Evolutionary conservation across 2,113 vertebrate species (phyloP), one percentile per base, ranked within the genome.

Genomic region (Agelaius phoeniceus): DNA sequence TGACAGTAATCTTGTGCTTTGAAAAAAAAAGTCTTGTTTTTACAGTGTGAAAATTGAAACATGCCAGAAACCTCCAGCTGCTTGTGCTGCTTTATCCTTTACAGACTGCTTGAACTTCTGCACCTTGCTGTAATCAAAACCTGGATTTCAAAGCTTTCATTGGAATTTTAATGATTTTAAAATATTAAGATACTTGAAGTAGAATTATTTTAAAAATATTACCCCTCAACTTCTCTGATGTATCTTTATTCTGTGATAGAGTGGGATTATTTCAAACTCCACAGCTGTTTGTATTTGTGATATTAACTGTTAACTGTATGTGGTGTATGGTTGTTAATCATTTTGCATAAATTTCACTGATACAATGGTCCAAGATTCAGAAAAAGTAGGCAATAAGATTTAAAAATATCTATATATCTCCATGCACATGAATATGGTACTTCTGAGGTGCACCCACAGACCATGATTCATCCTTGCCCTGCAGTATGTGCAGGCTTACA

Each of bases 91-190:
- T 55, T 89, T 71, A 58, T 77, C 43, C 35, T 67, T 92, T 89
- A 51, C 43, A 63, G 23, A 31, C 35, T 87, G 39, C 24, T 71
- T 92, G 73, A 89, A 84, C n/a, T 49, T 71, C 43, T 87, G 52
- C 41, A 44, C 24, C 49, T 92, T 68, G 15, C 33, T 84, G 20
- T 68, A 89, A 63, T 59, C 31, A 15, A 83, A 74, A 67, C 30
- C 35, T 33, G 31, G 13, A 51, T 83, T 94, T 87, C 43, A 92
- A 86, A 84, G 11, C 35, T 71, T 94, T 87, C 31, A 35, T 6
- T 84, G 74, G 43, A 83, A 77, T 84, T 73, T 33, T 67, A 74
- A 80, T 87, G n/a, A 62, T 80, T 93, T 88, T 67, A 49, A 95
- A 91, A 62, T 84, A 74, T 18, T 37, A 80, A 67, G 31, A 48